phyloP scores from a whole-genome alignment of 2,113 vertebrate species.

The Grantiella picta region DNA sequence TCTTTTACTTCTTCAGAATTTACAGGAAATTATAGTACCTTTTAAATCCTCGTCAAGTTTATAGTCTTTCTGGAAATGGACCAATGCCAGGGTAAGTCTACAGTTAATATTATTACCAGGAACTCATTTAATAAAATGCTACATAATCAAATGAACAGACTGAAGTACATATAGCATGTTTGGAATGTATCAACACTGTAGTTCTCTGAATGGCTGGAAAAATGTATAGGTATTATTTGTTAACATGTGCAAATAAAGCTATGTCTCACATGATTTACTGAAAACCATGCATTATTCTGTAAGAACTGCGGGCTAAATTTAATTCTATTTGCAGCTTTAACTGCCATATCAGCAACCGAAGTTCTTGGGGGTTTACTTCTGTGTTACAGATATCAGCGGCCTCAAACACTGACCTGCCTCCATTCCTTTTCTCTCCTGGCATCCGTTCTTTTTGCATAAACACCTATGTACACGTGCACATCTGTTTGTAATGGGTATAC shows the following conservation, averaged over 20 bases:
- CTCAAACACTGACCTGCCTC: not conserved
- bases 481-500: not conserved
- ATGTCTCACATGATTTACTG: not conserved
- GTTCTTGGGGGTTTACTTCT: not conserved
- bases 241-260: not conserved
- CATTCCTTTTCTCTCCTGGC: no score
- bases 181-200: not conserved
- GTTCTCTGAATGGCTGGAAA: not conserved
- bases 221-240: not conserved
- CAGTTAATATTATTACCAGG: slow-evolving; percentile 44
- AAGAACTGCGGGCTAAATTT: not conserved
- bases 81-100: slow-evolving; percentile 89
- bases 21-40: slow-evolving; percentile 95
- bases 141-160: slow-evolving; percentile 38
- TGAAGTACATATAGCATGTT: slow-evolving; percentile 16
- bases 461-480: rapidly evolving
- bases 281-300: not conserved
- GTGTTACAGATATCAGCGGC: not conserved
- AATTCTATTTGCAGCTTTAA: not conserved
- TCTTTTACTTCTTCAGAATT: slow-evolving; percentile 77
- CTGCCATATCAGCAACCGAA: not conserved
- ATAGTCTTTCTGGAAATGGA: slow-evolving; percentile 89
- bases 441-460: not conserved
- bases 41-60: slow-evolving; percentile 93
- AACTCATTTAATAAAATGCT: slow-evolving; percentile 51